These are phyloP conservation scores for Serilophus lunatus DNA, from an alignment of 2,113 vertebrate genomes.

Conservation along the genomic window DNA sequence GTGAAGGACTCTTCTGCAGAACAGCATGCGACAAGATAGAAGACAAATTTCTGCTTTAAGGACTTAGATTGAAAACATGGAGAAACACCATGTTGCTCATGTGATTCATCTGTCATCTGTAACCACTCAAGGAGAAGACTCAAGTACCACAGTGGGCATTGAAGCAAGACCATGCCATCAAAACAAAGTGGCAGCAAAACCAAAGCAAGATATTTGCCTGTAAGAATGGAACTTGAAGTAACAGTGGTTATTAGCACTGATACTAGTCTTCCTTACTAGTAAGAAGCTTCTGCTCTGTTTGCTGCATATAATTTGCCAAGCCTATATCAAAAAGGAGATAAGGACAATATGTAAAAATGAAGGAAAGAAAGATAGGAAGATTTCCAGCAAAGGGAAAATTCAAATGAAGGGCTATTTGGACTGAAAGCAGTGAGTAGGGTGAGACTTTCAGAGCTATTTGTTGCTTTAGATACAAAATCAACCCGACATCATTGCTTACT, in stretches of 20 bases:
- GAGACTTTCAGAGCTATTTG: not conserved
- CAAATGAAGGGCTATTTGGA: not conserved
- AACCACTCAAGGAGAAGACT: not conserved
- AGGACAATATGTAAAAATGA: not conserved
- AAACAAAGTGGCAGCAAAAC: not conserved
- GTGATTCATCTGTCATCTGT: not conserved
- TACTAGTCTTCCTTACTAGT: not conserved
- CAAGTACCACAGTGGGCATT: not conserved
- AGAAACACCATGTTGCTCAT: not conserved
- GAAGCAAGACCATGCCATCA: not conserved
- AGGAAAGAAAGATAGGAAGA: not conserved
- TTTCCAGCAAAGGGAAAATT: not conserved
- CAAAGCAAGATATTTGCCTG: not conserved
- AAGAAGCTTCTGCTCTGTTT: not conserved
- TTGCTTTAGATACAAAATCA: not conserved
- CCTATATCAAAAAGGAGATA: not conserved
- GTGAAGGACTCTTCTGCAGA: not conserved
- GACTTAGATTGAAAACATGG: not conserved
- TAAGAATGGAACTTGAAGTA: not conserved
- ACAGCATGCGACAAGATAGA: not conserved
- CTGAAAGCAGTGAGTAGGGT: not conserved
- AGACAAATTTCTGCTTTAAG: not conserved
- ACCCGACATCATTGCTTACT: not conserved
- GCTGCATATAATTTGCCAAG: not conserved
- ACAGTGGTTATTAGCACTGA: not conserved